Conservation (phyloP, 2,888 invertebrate genomes). For the Cecidostiba fungosa region DNA sequence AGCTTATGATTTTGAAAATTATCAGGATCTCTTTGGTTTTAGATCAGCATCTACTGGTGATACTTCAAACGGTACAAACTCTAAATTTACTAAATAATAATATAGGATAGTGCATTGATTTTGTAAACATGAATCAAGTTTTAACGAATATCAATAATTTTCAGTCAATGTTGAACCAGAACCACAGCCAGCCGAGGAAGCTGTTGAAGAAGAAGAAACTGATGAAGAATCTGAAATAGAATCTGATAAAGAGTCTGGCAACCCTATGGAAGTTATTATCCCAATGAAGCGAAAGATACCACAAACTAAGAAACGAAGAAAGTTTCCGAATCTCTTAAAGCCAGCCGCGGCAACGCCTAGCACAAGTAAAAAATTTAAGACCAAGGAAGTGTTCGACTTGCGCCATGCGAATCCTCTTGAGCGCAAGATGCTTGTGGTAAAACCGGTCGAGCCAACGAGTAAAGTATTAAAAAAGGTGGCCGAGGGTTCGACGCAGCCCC, state of each 20-base stretch:
- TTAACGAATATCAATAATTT: neutral
- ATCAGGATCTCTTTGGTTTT: conserved; percentile 73
- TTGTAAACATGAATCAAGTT: neutral
- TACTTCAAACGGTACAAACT: conserved; percentile 27
- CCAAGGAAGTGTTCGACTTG: conserved; percentile 83
- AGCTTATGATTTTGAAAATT: conserved; percentile 75
- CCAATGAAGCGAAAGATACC: conserved; percentile 80
- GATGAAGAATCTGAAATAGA: conserved; percentile 85
- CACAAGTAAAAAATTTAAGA: conserved; percentile 75
- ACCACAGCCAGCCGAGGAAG: neutral
- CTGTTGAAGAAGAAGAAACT: conserved; percentile 59
- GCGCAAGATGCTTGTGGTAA: conserved; percentile 82
- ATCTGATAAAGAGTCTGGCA: conserved; percentile 82
- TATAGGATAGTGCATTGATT: neutral
- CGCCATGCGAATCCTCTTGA: conserved; percentile 77
- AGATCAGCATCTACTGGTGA: conserved; percentile 66
- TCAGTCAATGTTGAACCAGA: neutral
- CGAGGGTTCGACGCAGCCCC: conserved; percentile 40
- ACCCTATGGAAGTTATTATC: conserved; percentile 77
- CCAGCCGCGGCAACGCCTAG: conserved; percentile 71
- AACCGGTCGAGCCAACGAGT: conserved; percentile 75
- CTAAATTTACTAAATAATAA: neutral
- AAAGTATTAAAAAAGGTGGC: conserved; percentile 66
- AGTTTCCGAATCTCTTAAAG: conserved; percentile 81
- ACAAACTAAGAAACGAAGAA: conserved; percentile 80